These are phyloP conservation scores for Parambassis ranga DNA, from an alignment of 2,797 vertebrate genomes.

Conservation along the genomic window DNA sequence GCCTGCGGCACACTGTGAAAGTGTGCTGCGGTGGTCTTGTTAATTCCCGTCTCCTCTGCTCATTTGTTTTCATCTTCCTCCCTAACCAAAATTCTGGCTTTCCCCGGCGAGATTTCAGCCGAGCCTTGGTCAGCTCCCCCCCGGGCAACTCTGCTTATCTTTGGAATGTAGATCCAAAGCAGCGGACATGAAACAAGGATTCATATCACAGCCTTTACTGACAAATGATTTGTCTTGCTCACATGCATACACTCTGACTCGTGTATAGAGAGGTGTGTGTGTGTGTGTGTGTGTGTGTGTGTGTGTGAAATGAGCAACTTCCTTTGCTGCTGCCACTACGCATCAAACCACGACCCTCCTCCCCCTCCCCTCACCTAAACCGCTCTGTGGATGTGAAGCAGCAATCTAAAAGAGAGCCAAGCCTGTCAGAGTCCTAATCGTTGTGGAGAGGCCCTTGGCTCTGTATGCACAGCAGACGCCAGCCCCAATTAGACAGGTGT, in stretches of 20 bases:
- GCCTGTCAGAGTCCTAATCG: conserved; percentile 70
- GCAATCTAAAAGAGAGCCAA: conserved; percentile 59
- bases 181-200: neutral
- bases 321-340: conserved; percentile 1
- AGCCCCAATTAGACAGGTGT: conserved; percentile 74
- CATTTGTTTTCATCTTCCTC: neutral
- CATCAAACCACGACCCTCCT: conserved; percentile 9
- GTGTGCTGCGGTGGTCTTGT: neutral
- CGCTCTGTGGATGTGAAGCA: conserved; percentile 51
- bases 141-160: neutral
- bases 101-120: neutral
- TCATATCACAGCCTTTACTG: conserved; percentile 12
- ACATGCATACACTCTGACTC: neutral
- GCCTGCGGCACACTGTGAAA: neutral
- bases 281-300: no score
- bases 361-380: neutral
- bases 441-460: conserved; percentile 65
- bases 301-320: conserved; percentile 4
- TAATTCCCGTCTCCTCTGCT: neutral
- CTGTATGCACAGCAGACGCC: conserved; percentile 65
- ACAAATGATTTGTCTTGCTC: conserved; percentile 2
- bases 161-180: conserved; percentile 21
- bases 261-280: neutral
- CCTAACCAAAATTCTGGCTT: neutral
- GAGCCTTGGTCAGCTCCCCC: neutral